Percentiles rank a stretch among this genome's conserved stretches.
Evolutionary conservation across 2,113 vertebrate genomes (phyloP).

Genomic region (Murina feae): DNA sequence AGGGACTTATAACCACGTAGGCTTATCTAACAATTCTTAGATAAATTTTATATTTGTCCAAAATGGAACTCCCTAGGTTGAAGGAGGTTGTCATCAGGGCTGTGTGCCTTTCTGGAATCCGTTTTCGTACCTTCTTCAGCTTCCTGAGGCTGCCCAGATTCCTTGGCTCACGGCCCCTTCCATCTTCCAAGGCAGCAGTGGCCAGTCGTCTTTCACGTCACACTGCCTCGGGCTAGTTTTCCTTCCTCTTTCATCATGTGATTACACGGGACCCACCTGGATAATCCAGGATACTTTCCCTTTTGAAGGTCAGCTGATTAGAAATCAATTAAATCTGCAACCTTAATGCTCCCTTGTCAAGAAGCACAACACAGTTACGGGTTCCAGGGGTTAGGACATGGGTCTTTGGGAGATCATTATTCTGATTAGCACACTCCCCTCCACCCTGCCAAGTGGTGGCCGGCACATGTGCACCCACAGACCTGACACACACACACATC

Average conservation of each 20-base stretch:
- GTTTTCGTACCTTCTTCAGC: not conserved
- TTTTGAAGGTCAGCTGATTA: not conserved
- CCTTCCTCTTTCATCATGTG: not conserved
- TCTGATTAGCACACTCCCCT: not conserved
- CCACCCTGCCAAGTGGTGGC: not conserved
- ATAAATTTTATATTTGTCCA: too few relatives aligned
- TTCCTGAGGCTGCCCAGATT: not conserved
- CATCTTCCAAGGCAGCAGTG: not conserved
- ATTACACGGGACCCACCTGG: not conserved
- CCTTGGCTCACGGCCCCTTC: not conserved
- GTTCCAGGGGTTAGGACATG: not conserved
- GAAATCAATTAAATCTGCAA: not conserved
- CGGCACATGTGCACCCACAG: accelerated
- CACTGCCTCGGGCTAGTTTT: not conserved
- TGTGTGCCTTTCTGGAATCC: not conserved
- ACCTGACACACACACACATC: not conserved
- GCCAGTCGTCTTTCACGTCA: not conserved
- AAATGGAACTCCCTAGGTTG: not conserved
- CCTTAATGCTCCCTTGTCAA: not conserved
- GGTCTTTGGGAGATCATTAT: not conserved
- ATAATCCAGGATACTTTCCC: not conserved
- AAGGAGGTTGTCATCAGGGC: not conserved
- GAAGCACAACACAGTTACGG: not conserved
- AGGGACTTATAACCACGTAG: not conserved
- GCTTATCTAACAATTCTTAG: not conserved